phyloP scores from a whole-genome alignment of 2,888 invertebrate species.

The Tachina fera region DNA sequence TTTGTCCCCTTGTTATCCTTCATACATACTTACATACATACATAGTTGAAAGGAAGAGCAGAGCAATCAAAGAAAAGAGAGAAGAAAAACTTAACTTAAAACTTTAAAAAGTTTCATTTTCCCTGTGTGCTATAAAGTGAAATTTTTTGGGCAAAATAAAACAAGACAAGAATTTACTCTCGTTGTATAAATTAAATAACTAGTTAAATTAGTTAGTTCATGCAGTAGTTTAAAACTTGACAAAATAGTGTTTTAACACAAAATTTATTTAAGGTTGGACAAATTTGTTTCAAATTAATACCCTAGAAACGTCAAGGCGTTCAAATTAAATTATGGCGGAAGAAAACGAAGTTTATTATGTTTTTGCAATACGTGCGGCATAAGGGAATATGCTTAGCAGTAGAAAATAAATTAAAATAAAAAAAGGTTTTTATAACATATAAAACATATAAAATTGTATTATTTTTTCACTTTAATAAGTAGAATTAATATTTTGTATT shows the following conservation, averaged over 20 bases:
- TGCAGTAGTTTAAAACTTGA: conserved; percentile 30
- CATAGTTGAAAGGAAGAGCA: conserved; percentile 22
- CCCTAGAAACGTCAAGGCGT: background rate
- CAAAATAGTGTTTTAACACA: conserved; percentile 14
- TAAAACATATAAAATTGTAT: too few species aligned
- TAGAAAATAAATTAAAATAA: too few species aligned
- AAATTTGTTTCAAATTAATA: conserved; percentile 15
- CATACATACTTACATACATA: too few species aligned
- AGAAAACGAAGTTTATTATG: background rate
- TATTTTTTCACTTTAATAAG: too few species aligned
- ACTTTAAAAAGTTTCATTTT: conserved; percentile 12
- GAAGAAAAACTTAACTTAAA: background rate
- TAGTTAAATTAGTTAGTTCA: conserved; percentile 15
- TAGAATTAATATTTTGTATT: too few species aligned
- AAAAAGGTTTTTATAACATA: too few species aligned
- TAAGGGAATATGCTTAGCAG: too few species aligned
- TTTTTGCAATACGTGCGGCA: too few species aligned
- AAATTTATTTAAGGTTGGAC: conserved; percentile 10
- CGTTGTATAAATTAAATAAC: conserved; percentile 3
- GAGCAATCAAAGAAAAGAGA: background rate
- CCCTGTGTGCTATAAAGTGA: background rate
- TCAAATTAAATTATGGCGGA: background rate
- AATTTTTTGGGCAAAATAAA: conserved; percentile 23
- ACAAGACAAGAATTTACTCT: conserved; percentile 22
- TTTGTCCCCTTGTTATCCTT: conserved; percentile 57